Percentiles rank a stretch among this genome's conserved stretches.
Conservation (phyloP, 2,113 vertebrate genomes). For the Hemiprocne comata region DNA sequence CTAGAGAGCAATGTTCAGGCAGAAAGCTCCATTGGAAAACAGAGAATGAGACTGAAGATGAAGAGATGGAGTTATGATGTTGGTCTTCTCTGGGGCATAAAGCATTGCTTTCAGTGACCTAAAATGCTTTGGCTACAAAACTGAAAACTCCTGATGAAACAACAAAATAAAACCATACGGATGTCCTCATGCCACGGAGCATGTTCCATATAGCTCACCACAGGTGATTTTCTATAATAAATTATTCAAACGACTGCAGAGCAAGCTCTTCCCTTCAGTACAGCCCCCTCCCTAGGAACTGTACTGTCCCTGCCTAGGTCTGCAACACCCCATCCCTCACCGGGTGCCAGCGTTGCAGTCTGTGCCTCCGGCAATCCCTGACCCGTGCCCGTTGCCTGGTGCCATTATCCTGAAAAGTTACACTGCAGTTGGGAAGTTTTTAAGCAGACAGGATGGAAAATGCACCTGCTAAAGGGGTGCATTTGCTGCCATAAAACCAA, state of each 20-base stretch:
- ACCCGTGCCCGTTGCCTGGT: background rate
- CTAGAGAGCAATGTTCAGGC: background rate
- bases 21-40: background rate
- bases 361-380: background rate
- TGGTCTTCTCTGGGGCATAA: background rate
- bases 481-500: background rate
- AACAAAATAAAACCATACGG: background rate
- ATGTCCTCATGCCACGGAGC: background rate
- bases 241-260: rapidly evolving
- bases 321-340: background rate
- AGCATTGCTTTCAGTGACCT: background rate
- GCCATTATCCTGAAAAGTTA: background rate
- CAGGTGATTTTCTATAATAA: background rate
- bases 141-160: background rate
- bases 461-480: background rate
- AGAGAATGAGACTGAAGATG: background rate
- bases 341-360: background rate
- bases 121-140: background rate
- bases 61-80: background rate
- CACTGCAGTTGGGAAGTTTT: background rate
- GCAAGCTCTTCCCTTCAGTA: background rate
- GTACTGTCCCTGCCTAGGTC: background rate
- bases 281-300: background rate
- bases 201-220: background rate
- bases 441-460: background rate